Conservation (phyloP, 2,113 vertebrate species). For the Poeciliopsis turrubarensis region DNA sequence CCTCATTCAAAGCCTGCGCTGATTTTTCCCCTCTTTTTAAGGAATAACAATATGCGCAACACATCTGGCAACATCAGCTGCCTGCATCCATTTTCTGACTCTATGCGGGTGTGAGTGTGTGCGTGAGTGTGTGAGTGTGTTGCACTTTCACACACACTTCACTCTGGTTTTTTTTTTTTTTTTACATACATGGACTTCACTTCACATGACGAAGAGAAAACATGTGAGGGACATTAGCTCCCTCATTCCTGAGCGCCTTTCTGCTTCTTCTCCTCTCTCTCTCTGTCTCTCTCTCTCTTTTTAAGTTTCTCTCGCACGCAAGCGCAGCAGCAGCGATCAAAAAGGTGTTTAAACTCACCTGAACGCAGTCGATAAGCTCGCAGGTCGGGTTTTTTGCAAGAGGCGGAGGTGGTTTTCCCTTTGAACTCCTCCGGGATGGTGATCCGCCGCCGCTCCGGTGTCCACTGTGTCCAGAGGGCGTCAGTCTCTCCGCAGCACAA, state of each 20-base stretch:
- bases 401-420: slow-evolving; percentile 35
- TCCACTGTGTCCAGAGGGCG: slow-evolving; percentile 76
- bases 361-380: slow-evolving; percentile 9
- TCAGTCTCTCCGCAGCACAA: slow-evolving; percentile 72
- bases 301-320: not conserved
- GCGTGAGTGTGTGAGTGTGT: no score
- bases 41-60: slow-evolving; percentile 31
- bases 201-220: slow-evolving; percentile 30
- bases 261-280: not conserved
- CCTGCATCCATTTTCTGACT: slow-evolving; percentile 3
- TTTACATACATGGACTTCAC: slow-evolving; percentile 22
- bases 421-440: slow-evolving; percentile 68
- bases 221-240: slow-evolving; percentile 61
- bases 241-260: slow-evolving; percentile 36
- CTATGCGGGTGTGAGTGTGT: no score
- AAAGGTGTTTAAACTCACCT: slow-evolving; percentile 45
- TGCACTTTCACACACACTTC: slow-evolving; percentile 6
- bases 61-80: slow-evolving; percentile 75
- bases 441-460: slow-evolving; percentile 58
- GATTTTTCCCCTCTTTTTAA: not conserved
- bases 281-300: not conserved
- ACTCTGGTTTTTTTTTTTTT: not conserved
- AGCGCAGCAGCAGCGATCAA: not conserved
- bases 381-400: not conserved
- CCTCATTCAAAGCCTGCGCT: slow-evolving; percentile 46